Evolutionary conservation across 2,113 vertebrate genomes (phyloP), one percentile per base, ranked within the genome.

Genomic region (Puffinus mauretanicus): DNA sequence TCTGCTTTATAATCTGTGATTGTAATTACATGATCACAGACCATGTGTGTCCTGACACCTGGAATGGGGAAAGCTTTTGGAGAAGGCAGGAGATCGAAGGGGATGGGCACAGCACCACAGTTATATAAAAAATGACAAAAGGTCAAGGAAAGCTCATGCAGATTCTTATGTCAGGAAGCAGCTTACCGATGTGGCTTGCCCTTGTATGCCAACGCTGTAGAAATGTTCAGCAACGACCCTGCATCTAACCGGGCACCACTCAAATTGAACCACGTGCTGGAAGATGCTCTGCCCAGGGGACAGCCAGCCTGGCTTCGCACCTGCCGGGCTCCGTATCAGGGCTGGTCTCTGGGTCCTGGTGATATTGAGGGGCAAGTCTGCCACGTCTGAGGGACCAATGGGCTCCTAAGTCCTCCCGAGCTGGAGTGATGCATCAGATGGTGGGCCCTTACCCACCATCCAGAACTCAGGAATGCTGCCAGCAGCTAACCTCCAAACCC

Each of bases 401-500:
- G 52, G 26, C 65, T 82, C 30, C 30, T 18, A 29, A 71, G 9
- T 11, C 18, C 55, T 82, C 70, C 14, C 4, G 34, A 75, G 57
- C 1, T 0, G 9, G 64, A 52, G 46, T 0, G 32, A n/a, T 49
- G 6, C 16, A 34, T 46, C 21, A 49, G 24, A 44, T 61, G 3
- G 2, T 0, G 0, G 62, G 61, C 42, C 21, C 20, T 90, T 34
- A 14, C 36, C 34, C 16, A 22, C 16, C 7, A 25, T 2, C 36
- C 9, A 14, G 42, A 13, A 52, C 58, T 67, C 17, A 13, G 67
- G 67, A 82, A 21, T 15, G 40, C 42, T 14, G 5, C 16, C 70
- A 44, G 66, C 61, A 58, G 42, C 9, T 1, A n/a, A 36, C 9
- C 11, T 46, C 61, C 81, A 61, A 42, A 38, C 24, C 10, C 64